Evolutionary conservation across 2,888 invertebrate genomes (phyloP).

Genomic region (Ormyrus labotus): DNA sequence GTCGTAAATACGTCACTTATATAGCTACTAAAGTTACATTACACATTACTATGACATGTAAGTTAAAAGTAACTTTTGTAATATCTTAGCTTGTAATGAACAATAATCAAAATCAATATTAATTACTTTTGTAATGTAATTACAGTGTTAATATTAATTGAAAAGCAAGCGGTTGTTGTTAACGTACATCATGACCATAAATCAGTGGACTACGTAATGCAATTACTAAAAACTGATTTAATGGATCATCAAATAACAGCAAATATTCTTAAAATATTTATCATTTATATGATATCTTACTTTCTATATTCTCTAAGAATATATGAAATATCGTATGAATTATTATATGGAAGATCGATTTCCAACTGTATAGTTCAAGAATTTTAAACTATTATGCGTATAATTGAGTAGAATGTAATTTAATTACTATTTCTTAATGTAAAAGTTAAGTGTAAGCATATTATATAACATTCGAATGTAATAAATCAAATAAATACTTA

Average conservation of each 20-base stretch:
- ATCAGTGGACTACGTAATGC: conserved; percentile 5
- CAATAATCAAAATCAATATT: conserved; percentile 4
- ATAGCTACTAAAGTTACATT: conserved; percentile 23
- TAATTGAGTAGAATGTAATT: conserved; percentile 20
- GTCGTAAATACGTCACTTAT: conserved; percentile 23
- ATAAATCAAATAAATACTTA: conserved; percentile 47
- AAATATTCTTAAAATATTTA: conserved; percentile 8
- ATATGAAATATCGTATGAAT: neutral
- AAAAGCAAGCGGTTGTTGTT: neutral
- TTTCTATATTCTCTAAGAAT: too few species aligned
- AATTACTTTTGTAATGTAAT: conserved; percentile 46
- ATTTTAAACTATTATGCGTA: conserved; percentile 20
- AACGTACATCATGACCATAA: neutral
- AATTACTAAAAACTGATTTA: conserved; percentile 12
- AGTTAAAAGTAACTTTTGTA: conserved; percentile 46
- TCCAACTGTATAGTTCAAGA: conserved; percentile 33
- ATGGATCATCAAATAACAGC: neutral
- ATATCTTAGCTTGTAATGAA: conserved; percentile 15
- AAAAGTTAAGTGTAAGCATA: conserved; percentile 38
- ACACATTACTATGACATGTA: neutral
- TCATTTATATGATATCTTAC: neutral
- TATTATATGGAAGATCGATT: conserved; percentile 2
- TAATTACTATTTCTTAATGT: neutral
- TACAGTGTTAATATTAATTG: conserved; percentile 22
- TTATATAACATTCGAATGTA: conserved; percentile 29